Conservation (phyloP, 2,888 invertebrate species). For the Diplolepis rosae region DNA sequence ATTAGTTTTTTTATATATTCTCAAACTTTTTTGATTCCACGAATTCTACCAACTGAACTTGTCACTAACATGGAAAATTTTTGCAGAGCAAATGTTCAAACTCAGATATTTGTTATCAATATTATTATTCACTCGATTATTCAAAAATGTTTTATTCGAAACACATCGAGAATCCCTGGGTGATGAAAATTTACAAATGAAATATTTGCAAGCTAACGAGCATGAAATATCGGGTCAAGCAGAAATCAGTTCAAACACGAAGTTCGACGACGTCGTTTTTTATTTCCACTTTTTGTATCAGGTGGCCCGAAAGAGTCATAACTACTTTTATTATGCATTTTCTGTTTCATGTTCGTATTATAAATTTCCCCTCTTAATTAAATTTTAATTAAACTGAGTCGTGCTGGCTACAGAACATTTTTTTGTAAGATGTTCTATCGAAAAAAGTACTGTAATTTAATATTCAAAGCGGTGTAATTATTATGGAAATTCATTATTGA, state of each 20-base stretch:
- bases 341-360: constrained; percentile 9
- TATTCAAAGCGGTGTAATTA: background rate
- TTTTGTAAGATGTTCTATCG: background rate
- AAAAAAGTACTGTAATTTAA: background rate
- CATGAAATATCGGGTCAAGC: background rate
- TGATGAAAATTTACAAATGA: background rate
- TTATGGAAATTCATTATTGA: background rate
- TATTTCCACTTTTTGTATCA: constrained; percentile 13
- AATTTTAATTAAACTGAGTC: constrained; percentile 16
- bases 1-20: no score
- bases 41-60: no score
- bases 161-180: background rate
- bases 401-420: background rate
- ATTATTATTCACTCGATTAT: no score
- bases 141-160: no score
- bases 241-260: background rate
- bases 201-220: background rate
- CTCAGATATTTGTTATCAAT: no score
- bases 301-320: constrained; percentile 2
- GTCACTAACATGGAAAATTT: no score
- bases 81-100: no score
- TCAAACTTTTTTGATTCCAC: no score
- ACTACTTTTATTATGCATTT: constrained; percentile 13
- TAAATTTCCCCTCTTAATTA: constrained; percentile 23
- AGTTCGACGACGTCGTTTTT: background rate